These are phyloP conservation scores for Polypedilum pembai DNA, from an alignment of 1,140 invertebrate species.

Conservation along the genomic window DNA sequence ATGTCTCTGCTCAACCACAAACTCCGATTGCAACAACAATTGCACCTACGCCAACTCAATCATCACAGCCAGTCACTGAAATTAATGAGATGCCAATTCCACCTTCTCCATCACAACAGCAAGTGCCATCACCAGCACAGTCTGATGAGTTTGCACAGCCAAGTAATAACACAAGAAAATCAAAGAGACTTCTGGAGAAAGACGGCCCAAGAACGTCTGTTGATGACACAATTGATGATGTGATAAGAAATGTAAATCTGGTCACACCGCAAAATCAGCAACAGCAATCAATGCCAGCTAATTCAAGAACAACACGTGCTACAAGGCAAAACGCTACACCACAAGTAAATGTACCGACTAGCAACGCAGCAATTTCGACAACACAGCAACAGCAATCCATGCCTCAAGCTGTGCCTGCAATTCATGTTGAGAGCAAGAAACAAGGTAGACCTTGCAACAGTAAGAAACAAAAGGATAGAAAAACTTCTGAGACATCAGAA, in stretches of 20 bases:
- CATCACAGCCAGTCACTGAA: not conserved
- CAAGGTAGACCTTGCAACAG: conserved; percentile 37
- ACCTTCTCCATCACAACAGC: conserved; percentile 31
- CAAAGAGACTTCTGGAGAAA: conserved; percentile 67
- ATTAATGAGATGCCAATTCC: not conserved
- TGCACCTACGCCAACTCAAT: conserved; percentile 35
- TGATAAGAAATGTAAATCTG: conserved; percentile 54
- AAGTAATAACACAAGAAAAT: conserved; percentile 67
- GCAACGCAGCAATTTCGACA: not conserved
- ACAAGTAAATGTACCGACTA: conserved; percentile 32
- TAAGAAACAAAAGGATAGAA: conserved; percentile 47
- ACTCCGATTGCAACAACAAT: conserved; percentile 33
- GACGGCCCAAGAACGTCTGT: conserved; percentile 63
- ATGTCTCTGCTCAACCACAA: too few species aligned
- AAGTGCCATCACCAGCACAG: conserved; percentile 30
- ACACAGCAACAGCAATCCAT: conserved; percentile 31
- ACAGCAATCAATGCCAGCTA: conserved; percentile 40
- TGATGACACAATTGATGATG: conserved; percentile 81
- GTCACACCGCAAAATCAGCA: conserved; percentile 38
- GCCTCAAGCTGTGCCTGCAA: conserved; percentile 37
- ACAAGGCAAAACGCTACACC: conserved; percentile 35
- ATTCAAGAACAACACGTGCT: conserved; percentile 42
- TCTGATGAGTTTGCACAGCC: conserved; percentile 52
- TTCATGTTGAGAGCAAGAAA: conserved; percentile 30
- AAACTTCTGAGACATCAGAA: conserved; percentile 52